Base-by-base conservation (phyloP, 2,113 vertebrate species). In the Merops nubicus region DNA sequence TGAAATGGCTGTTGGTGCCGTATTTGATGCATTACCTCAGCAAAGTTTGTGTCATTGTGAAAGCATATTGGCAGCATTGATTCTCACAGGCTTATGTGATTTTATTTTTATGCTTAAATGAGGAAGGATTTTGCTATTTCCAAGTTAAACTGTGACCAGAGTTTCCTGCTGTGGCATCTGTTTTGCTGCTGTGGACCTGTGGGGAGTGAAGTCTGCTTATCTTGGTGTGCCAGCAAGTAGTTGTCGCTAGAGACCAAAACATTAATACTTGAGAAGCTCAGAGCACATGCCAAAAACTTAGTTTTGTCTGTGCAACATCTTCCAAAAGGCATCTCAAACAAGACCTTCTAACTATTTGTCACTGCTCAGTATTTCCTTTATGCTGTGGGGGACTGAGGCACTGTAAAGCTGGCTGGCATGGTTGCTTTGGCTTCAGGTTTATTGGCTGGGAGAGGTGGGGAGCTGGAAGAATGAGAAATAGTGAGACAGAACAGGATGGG, bases 121-220 rank as follows among this genome's bases (percentile, higher is more conserved):
- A 75, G 69, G 45, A 86, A 91, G 78, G 79, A 80, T 93, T 92
- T 92, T 89, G 36, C 62, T 92, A 13, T 67, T 89, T 36, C 36
- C 6, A 9, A 68, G 80, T 73, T 29, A 21, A 34, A 21, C 36
- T 72, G 47, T 78, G 86, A 86, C 29, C 26, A 34, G 50, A 90
- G 33, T 91, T 95, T 69, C 56, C 34, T 92, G n/a, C 43, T 0
- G 0, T 64, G 64, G 78, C 69, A 75, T 91, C 57, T 89, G 0
- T 95, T 96, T 80, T 82, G 64, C 91, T 85, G 54, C 56, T 72
- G 19, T 81, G 60, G 80, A 80, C 56, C 91, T 86, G 29, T 48
- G 57, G 93, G 89, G 65, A 95, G 33, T 68, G 53, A 94, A 96
- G 93, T 96, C 84, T 95, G 80, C 90, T 96, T 92, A 93, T 95